Conservation (phyloP, 2,888 invertebrate species). For the Halocaridina rubra region DNA sequence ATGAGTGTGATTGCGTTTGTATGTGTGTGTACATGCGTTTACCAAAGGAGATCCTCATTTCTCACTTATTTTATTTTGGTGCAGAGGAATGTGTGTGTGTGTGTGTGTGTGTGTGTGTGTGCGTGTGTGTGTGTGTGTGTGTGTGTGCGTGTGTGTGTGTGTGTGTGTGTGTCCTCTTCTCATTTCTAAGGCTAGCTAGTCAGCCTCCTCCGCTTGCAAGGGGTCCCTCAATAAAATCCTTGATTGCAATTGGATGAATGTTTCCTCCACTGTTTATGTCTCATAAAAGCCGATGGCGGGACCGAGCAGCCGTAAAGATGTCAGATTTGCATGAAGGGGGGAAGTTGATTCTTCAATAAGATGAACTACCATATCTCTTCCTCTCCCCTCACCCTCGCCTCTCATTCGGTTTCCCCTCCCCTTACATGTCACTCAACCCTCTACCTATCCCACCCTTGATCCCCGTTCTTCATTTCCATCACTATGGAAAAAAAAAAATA, state of each 20-base stretch:
- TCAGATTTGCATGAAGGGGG: constrained; percentile 31
- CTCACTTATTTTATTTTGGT: too few relatives aligned
- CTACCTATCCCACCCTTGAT: not conserved
- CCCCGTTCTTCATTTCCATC: not conserved
- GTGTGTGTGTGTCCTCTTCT: too few relatives aligned
- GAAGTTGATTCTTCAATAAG: constrained; percentile 9
- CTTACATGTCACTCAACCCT: too few relatives aligned
- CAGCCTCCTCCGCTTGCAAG: not conserved
- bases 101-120: too few relatives aligned
- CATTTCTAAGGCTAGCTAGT: too few relatives aligned
- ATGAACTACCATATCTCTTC: not conserved
- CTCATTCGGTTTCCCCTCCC: not conserved
- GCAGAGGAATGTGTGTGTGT: too few relatives aligned
- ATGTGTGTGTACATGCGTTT: too few relatives aligned
- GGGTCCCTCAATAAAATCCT: constrained; percentile 21
- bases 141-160: too few relatives aligned
- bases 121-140: too few relatives aligned
- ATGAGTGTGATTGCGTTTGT: too few relatives aligned
- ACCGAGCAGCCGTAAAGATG: constrained; percentile 29
- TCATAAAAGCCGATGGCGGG: constrained; percentile 31
- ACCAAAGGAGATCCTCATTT: too few relatives aligned
- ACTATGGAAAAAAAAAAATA: too few relatives aligned
- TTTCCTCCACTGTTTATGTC: constrained; percentile 27
- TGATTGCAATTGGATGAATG: constrained; percentile 43
- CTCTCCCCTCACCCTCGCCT: not conserved